Evolutionary conservation across 2,888 invertebrate genomes (phyloP), one percentile per base, ranked within the genome.

Genomic region (Toxonevra muliebris): DNA sequence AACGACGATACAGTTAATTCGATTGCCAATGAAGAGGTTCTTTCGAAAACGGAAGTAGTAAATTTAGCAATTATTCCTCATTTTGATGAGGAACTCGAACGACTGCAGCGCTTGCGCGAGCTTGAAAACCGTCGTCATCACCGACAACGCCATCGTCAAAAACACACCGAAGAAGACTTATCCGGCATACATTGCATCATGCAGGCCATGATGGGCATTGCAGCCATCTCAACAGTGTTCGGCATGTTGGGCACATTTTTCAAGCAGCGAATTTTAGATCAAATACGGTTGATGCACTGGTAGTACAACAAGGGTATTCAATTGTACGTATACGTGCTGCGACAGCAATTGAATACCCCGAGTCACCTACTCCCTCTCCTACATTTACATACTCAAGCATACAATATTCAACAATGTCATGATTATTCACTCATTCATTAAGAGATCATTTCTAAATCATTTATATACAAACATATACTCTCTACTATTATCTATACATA

Each of bases 151-250:
- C 83, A 83, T 70, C 81, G 83, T 1, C 83, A 82, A 61, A 78
- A 77, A 58, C 81, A 82, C 69, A 78, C 78, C 58, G 83, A 84
- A 30, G 81, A 85, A 73, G 85, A 85, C 65, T 70, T 85, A 69
- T 84, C 85, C 10, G 83, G 84, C 65, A 83, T 85, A 67, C 86
- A 86, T 77, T 85, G 84, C 79, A 81, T 85, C 72, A 85, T 86
- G 85, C 86, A 86, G 81, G 82, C 83, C 74, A 84, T 85, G 79
- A 85, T 86, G 84, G 85, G 82, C 68, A 82, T 85, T 70, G 85
- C 85, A 52, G 85, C 85, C 53, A 79, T 85, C 50, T 85, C 85
- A 45, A 85, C 85, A 2, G 84, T 86, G 55, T 85, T 85, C 69
- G 86, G 86, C 43, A 85, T 86, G 84, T 75, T 86, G 57, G 85